These are phyloP conservation scores for Pantala flavescens DNA, from an alignment of 1,140 invertebrate species.

Conservation along the genomic window DNA sequence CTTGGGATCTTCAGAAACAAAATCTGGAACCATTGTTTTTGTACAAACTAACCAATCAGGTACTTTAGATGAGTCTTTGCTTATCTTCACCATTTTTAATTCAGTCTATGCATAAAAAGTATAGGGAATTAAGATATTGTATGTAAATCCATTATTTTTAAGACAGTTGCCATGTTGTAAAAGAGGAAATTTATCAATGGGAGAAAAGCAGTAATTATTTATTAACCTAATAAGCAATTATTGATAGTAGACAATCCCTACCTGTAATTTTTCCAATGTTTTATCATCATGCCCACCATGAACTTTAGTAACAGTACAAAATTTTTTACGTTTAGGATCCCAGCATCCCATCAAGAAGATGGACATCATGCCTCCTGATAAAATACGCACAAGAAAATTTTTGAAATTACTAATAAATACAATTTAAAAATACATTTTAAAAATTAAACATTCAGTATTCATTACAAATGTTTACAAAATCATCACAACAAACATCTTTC, in stretches of 20 bases:
- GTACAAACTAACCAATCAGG: slow-evolving; percentile 76
- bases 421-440: too few species aligned
- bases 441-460: too few species aligned
- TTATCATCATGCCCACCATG: slow-evolving; percentile 79
- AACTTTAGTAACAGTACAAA: slow-evolving; percentile 82
- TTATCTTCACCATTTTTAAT: slow-evolving; percentile 72
- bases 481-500: too few species aligned
- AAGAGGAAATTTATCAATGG: too few species aligned
- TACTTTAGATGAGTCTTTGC: slow-evolving; percentile 54
- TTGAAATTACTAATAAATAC: too few species aligned
- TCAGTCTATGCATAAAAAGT: slow-evolving; percentile 35
- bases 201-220: too few species aligned
- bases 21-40: slow-evolving; percentile 78
- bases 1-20: slow-evolving; percentile 72
- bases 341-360: slow-evolving; percentile 88
- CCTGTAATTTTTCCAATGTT: slow-evolving; percentile 65
- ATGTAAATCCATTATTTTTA: too few species aligned
- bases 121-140: too few species aligned
- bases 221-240: too few species aligned
- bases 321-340: slow-evolving; percentile 52
- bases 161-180: too few species aligned
- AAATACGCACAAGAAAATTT: too few species aligned
- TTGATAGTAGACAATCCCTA: slow-evolving; percentile 18
- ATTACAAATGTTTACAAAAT: too few species aligned
- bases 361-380: slow-evolving; percentile 74